A percentile compares a stretch with the other conserved stretches of the same genome.
Conservation (phyloP, 2,888 invertebrate genomes). For the Germaria angustata region DNA sequence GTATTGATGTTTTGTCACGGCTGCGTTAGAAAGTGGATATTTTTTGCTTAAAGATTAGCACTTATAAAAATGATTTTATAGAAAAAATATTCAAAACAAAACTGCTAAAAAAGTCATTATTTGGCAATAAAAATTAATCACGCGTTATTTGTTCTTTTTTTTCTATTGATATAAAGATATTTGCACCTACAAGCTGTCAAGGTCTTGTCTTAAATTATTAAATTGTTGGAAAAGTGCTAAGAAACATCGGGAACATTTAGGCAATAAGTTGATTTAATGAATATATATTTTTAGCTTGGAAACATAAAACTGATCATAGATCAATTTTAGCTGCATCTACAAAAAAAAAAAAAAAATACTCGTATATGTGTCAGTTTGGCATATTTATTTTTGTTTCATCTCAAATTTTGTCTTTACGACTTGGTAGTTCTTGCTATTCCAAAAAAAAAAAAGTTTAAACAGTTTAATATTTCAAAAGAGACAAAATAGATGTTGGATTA, state of each 20-base stretch:
- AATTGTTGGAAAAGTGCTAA: conserved; percentile 3
- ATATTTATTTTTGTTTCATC: too few species aligned
- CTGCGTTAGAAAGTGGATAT: conserved; percentile 17
- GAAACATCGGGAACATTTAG: background rate
- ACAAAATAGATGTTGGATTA: too few species aligned
- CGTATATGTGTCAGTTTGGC: too few species aligned
- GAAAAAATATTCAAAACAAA: background rate
- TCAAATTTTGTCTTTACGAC: too few species aligned
- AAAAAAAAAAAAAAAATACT: too few species aligned
- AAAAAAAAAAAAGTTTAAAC: too few species aligned
- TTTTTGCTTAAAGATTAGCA: background rate
- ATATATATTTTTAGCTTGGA: background rate
- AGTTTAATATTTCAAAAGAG: too few species aligned
- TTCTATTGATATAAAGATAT: conserved; percentile 4
- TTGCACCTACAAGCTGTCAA: conserved; percentile 6
- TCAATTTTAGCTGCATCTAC: background rate
- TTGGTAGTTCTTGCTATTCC: too few species aligned
- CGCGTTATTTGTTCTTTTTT: background rate
- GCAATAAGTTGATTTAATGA: background rate
- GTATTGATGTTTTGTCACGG: background rate
- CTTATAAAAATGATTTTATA: background rate
- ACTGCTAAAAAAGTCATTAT: background rate
- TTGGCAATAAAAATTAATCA: background rate
- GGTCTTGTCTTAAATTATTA: background rate
- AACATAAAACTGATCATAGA: background rate